Evolutionary conservation across 2,797 vertebrate genomes (phyloP).

Genomic region (Propithecus perrieri): DNA sequence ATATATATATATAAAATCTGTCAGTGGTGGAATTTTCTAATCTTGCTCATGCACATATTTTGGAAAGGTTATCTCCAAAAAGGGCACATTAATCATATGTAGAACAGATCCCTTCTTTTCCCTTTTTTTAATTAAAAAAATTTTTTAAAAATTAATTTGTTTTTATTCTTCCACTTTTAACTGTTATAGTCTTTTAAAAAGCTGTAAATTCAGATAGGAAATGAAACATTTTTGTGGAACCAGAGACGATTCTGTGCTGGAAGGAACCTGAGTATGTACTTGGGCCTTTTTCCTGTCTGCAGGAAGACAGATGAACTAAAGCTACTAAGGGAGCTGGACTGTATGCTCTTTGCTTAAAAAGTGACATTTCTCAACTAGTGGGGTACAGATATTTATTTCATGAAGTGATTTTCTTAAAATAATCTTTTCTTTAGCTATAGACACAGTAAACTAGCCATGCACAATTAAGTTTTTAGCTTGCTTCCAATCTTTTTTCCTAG

Average conservation of each 20-base stretch:
- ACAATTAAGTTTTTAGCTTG: neutral
- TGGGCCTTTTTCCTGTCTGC: neutral
- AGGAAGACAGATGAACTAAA: neutral
- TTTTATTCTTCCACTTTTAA: slow-evolving; percentile 22
- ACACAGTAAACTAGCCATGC: neutral
- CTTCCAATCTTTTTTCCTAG: neutral
- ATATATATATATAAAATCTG: slow-evolving; percentile 7
- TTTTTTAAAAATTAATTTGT: neutral
- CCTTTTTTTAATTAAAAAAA: neutral
- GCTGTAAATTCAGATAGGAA: neutral
- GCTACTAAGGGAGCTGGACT: neutral
- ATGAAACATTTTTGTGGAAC: neutral
- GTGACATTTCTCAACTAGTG: neutral
- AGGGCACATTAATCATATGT: neutral
- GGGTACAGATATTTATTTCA: neutral
- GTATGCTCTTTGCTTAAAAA: neutral
- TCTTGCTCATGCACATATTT: slow-evolving; percentile 17
- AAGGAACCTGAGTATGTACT: neutral
- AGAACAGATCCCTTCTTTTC: neutral
- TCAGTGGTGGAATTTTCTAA: slow-evolving; percentile 48
- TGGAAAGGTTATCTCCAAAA: slow-evolving; percentile 25
- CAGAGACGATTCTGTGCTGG: neutral
- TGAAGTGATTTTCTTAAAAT: slow-evolving; percentile 34
- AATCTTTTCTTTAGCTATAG: neutral
- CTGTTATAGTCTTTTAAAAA: neutral